phyloP scores from a whole-genome alignment of 2,113 vertebrate genomes.

The Hypocryptadius cinnamomeus region DNA sequence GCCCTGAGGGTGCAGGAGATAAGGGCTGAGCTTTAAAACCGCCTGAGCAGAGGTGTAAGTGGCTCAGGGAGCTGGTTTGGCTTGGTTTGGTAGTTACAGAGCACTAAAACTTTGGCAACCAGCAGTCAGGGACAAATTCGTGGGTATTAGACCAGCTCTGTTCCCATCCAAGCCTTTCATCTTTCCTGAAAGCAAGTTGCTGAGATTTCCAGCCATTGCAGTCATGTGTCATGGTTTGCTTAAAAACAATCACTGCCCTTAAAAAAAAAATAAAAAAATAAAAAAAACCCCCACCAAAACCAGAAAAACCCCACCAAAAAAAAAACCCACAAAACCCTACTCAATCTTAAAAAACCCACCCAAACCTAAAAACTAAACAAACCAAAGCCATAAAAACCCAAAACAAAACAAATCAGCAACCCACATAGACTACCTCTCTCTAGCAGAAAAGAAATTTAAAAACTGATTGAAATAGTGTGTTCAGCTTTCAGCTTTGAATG shows the following conservation, averaged over 20 bases:
- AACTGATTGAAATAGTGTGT: neutral
- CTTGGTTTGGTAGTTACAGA: slow-evolving; percentile 8
- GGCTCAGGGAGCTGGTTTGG: slow-evolving; percentile 13
- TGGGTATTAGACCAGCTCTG: neutral
- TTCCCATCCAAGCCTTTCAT: neutral
- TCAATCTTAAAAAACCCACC: neutral
- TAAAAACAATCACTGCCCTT: neutral
- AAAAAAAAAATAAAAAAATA: neutral
- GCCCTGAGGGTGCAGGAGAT: slow-evolving; percentile 41
- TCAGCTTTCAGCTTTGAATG: slow-evolving; percentile 41
- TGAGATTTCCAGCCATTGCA: neutral
- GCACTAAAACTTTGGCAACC: slow-evolving; percentile 38
- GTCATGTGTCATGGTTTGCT: neutral
- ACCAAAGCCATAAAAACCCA: neutral
- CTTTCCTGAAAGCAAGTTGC: slow-evolving; percentile 3
- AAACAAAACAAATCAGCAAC: neutral
- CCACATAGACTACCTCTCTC: neutral
- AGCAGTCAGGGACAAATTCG: neutral
- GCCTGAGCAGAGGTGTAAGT: neutral
- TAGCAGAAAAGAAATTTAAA: neutral
- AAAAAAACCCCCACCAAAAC: neutral
- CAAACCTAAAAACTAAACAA: neutral
- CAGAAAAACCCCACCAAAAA: neutral
- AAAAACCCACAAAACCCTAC: neutral
- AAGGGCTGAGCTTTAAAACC: slow-evolving; percentile 33